Conservation (phyloP, 2,797 vertebrate species). For the Sebastes trivittatus region DNA sequence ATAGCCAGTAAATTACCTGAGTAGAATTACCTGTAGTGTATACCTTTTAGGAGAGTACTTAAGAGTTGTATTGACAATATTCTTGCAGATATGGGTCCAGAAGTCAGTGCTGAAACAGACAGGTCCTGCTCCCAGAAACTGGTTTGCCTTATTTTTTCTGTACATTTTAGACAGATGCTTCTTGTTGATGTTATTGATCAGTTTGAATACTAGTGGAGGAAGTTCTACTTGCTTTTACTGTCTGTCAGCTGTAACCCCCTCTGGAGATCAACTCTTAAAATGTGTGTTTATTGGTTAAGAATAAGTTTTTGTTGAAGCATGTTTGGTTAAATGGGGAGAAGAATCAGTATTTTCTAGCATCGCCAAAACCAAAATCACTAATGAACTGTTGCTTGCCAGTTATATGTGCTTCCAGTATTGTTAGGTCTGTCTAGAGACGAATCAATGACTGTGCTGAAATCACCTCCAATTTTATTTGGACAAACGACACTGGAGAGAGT, state of each 20-base stretch:
- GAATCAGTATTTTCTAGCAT: neutral
- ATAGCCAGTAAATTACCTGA: neutral
- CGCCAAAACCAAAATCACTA: neutral
- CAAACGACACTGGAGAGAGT: neutral
- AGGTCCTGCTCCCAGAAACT: neutral
- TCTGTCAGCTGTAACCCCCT: neutral
- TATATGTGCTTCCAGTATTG: neutral
- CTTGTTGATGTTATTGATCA: neutral
- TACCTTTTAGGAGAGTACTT: neutral
- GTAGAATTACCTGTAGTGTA: neutral
- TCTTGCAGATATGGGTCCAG: neutral
- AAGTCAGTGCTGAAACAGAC: neutral
- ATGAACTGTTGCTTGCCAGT: neutral
- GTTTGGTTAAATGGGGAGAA: neutral
- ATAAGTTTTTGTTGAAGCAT: neutral
- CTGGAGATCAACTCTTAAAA: neutral
- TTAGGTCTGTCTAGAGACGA: neutral
- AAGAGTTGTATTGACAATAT: neutral
- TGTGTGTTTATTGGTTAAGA: neutral
- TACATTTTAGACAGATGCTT: neutral
- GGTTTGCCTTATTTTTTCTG: neutral
- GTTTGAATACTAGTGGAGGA: neutral
- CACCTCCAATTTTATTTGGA: neutral
- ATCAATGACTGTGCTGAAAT: neutral
- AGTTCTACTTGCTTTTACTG: neutral